Percentiles rank a stretch among this genome's conserved stretches.
These are phyloP conservation scores for Bubo blakistoni DNA, from an alignment of 2,113 vertebrate genomes.

Conservation along the genomic window DNA sequence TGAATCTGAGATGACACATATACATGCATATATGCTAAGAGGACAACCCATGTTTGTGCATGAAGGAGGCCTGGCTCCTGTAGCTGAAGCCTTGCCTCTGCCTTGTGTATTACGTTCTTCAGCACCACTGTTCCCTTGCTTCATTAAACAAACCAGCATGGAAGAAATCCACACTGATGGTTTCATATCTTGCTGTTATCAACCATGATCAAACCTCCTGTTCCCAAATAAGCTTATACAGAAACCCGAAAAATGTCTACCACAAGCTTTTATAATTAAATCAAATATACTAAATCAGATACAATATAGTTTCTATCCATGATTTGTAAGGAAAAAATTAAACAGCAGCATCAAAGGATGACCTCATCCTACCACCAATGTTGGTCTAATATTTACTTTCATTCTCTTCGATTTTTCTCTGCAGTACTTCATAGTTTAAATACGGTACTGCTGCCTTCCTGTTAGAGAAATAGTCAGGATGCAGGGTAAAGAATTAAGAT, in stretches of 20 bases:
- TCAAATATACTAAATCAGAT: not conserved
- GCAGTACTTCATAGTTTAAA: not conserved
- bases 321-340: not conserved
- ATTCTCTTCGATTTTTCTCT: not conserved
- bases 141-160: not conserved
- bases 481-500: not conserved
- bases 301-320: not conserved
- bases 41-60: not conserved
- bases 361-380: not conserved
- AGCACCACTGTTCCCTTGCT: not conserved
- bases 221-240: not conserved
- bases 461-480: not conserved
- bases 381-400: not conserved
- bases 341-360: not conserved
- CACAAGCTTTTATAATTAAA: not conserved
- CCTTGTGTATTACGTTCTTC: not conserved
- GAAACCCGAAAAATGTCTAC: not conserved
- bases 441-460: not conserved
- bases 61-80: not conserved
- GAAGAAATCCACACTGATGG: not conserved
- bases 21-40: not conserved
- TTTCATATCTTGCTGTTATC: not conserved
- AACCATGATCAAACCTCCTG: not conserved
- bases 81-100: not conserved
- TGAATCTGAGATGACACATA: not conserved